Base-by-base conservation (phyloP, 2,888 invertebrate genomes). In the Trachelus stipa region DNA sequence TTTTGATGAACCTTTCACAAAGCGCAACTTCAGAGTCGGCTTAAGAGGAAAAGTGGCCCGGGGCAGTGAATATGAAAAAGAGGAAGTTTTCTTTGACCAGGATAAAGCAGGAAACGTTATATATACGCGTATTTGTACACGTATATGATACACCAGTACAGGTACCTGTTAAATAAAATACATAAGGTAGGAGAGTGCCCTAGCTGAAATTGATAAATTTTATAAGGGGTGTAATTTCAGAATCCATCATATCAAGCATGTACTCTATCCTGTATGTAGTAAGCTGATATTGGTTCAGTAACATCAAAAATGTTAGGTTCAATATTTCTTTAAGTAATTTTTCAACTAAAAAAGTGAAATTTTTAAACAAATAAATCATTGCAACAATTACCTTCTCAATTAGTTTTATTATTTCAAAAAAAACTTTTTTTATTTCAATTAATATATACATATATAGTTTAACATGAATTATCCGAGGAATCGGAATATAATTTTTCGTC, bases 1-100 rank as follows among this genome's bases (percentile, higher is more conserved):
- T 74, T 74, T 74, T 74, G 74, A 74, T 74, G 35, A 74, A 74
- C 35, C 74, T 4, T n/a, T 23, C 34, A 74, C 12, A 71, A 71
- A 71, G 31, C 30, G 74, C 12, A 37, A 33, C 74, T 30, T 74
- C 35, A n/a, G 74, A 34, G 37, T 30, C 35, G 74, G n/a, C 74
- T n/a, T 15, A 33, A 35, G 9, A 31, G 33, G 34, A 56, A 56
- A 56, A 56, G 56, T 23, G 0, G 23, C 56, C 56, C 9, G 56
- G 23, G 23, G 56, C 23, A 23, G 9, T 23, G 23, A 23, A 23
- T 9, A 56, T 56, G 23, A 56, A 23, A 56, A 56, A 56, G 23
- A 23, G 23, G 23, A 56, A 23, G 23, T 56, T 56, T 56, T 56
- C 23, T 23, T 56, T 56, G 23, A 23, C 23, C 23, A 56, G 56